Evolutionary conservation across 2,113 vertebrate genomes (phyloP).

Genomic region (Psophia crepitans): DNA sequence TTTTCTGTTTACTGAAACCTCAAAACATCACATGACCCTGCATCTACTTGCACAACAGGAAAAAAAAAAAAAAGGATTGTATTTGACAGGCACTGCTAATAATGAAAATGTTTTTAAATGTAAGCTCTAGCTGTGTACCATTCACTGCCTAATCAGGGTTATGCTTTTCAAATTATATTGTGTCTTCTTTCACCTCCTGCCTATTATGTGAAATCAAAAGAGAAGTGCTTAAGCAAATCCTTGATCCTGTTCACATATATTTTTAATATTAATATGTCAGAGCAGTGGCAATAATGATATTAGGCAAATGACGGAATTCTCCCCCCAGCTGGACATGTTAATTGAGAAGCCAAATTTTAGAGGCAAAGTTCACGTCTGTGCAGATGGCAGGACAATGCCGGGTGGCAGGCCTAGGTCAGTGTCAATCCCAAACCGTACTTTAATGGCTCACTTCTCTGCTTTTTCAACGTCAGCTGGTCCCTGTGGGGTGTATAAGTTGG

Average conservation of each 20-base stretch:
- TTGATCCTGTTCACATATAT: conserved; percentile 74
- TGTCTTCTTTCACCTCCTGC: conserved; percentile 80
- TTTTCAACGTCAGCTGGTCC: conserved; percentile 76
- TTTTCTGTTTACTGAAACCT: conserved; percentile 38
- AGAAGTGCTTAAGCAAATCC: conserved; percentile 76
- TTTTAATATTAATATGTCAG: conserved; percentile 89
- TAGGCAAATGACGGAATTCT: conserved; percentile 90
- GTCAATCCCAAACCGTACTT: conserved; percentile 82
- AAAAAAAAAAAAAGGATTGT: neutral
- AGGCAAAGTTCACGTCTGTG: conserved; percentile 93
- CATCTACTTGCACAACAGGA: neutral
- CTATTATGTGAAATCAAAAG: conserved; percentile 80
- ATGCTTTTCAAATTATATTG: conserved; percentile 78
- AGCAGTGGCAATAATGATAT: conserved; percentile 86
- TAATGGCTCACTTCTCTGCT: conserved; percentile 84
- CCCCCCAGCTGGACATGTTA: conserved; percentile 95
- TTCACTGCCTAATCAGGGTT: conserved; percentile 79
- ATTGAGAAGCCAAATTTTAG: conserved; percentile 94
- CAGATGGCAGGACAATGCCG: conserved; percentile 93
- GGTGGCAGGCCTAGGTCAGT: conserved; percentile 86
- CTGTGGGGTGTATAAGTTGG: conserved; percentile 68
- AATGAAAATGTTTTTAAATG: conserved; percentile 73
- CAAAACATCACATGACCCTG: conserved; percentile 41
- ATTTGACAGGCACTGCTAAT: conserved; percentile 69
- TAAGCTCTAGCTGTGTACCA: conserved; percentile 65